A percentile compares a stretch with the other conserved stretches of the same genome.
These are phyloP conservation scores for Drosophila oshimai DNA, from an alignment of 1,140 invertebrate species.

Conservation along the genomic window DNA sequence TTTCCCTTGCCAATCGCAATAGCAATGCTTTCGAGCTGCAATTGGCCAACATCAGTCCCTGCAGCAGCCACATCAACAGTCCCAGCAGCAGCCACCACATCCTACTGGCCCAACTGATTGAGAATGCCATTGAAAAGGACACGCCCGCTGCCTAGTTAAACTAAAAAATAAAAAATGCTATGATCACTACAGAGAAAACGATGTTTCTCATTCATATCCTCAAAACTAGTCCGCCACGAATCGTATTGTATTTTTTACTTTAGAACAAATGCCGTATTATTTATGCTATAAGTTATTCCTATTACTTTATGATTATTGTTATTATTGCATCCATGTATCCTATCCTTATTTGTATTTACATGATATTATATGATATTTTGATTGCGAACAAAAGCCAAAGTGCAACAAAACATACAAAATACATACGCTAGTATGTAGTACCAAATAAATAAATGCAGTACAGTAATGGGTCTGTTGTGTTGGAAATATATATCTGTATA, in stretches of 20 bases:
- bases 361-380: slow-evolving; percentile 49
- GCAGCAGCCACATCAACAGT: slow-evolving; percentile 35
- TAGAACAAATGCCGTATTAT: slow-evolving; percentile 45
- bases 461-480: neutral
- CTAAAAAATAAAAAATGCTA: too few species aligned
- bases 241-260: slow-evolving; percentile 22
- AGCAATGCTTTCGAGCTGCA: slow-evolving; percentile 62
- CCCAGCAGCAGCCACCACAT: slow-evolving; percentile 16
- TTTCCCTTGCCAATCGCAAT: slow-evolving; percentile 8
- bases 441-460: slow-evolving; percentile 20
- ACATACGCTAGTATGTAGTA: neutral
- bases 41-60: slow-evolving; percentile 35
- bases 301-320: slow-evolving; percentile 31
- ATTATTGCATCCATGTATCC: slow-evolving; percentile 26
- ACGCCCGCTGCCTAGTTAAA: slow-evolving; percentile 8
- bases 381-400: slow-evolving; percentile 26
- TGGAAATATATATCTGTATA: slow-evolving; percentile 32
- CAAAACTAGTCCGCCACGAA: slow-evolving; percentile 18
- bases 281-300: slow-evolving; percentile 33
- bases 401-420: slow-evolving; percentile 36
- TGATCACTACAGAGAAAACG: neutral
- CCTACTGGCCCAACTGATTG: slow-evolving; percentile 22
- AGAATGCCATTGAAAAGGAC: slow-evolving; percentile 40
- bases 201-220: neutral
- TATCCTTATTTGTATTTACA: slow-evolving; percentile 20